Base-by-base conservation (phyloP, 2,888 invertebrate genomes). In the Tinea trinotella region DNA sequence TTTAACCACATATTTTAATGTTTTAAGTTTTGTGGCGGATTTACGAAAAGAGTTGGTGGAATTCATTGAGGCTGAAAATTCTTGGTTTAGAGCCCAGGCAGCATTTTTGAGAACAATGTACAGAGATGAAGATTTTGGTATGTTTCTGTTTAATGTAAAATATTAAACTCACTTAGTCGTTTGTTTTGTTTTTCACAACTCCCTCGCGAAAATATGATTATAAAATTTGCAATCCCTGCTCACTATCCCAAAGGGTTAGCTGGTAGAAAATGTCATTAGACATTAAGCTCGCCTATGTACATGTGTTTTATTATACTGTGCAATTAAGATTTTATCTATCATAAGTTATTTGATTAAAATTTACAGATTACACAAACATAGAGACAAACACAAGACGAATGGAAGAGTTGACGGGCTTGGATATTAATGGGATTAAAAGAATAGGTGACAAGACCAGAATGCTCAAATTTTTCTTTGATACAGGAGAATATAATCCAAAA, bases 61-160 rank as follows among this genome's bases (percentile, higher is more conserved):
- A n/a, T n/a, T n/a, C n/a, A n/a, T n/a, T n/a, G n/a, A n/a, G n/a
- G n/a, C n/a, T n/a, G n/a, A 24, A 24, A 24, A 7, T 7, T 7
- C 24, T 9, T 78, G 80, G 79, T 59, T 77, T 5, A 74, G 71
- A 59, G 63, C 71, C n/a, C 79, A 79, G 54, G 65, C 71, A 4
- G 68, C 76, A 3, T 74, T 84, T 58, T 61, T 84, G 55, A 75
- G 66, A 50, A 74, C 73, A 0, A 76, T 79, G 71, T 75, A 77
- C 59, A 74, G 73, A 58, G 57, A 62, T 5, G 68, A 72, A 3
- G 72, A 76, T 9, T 73, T 67, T 67, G 76, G 83, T 83, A 71
- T 55, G 19, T 18, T 17, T 36, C n/a, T 7, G 5, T 12, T n/a
- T 7, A n/a, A n/a, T n/a, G n/a, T n/a, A n/a, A n/a, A n/a, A 52